Percentiles rank a stretch among this genome's conserved stretches.
These are phyloP conservation scores for Acrobasis suavella DNA, from an alignment of 2,888 invertebrate genomes.

Conservation along the genomic window DNA sequence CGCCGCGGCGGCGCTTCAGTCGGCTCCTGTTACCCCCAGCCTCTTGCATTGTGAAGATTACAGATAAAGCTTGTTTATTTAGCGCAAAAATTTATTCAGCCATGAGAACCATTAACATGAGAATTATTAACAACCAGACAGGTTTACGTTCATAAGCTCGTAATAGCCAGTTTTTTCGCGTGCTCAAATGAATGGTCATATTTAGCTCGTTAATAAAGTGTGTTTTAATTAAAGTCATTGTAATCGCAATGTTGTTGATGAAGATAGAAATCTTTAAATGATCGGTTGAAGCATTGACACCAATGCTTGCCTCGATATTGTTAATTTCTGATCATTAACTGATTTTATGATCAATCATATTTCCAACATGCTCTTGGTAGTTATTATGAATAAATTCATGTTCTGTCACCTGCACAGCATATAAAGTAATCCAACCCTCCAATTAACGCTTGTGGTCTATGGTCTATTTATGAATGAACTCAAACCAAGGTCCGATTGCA, in stretches of 20 bases:
- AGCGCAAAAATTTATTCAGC: conserved; percentile 76
- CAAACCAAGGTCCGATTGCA: conserved; percentile 62
- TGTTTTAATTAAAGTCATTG: conserved; percentile 18
- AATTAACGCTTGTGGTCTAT: conserved; percentile 43
- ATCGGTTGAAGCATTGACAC: conserved; percentile 1
- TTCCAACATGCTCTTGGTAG: conserved; percentile 16
- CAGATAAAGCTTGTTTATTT: conserved; percentile 79
- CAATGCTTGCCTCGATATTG: not conserved
- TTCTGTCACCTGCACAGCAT: conserved; percentile 18
- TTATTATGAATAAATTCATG: conserved; percentile 20
- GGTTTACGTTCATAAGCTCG: conserved; percentile 68
- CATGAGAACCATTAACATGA: conserved; percentile 71
- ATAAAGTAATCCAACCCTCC: conserved; percentile 13
- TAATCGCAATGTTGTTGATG: not conserved
- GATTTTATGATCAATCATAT: conserved; percentile 23
- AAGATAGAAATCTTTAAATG: not conserved
- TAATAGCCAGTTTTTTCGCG: conserved; percentile 60
- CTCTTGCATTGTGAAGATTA: conserved; percentile 73
- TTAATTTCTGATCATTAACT: conserved; percentile 9
- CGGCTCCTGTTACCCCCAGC: conserved; percentile 69
- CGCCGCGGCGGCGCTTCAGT: conserved; percentile 75
- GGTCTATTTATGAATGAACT: conserved; percentile 59
- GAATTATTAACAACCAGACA: conserved; percentile 70
- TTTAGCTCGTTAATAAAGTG: conserved; percentile 38
- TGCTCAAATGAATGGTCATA: conserved; percentile 63